Evolutionary conservation across 2,888 invertebrate species (phyloP).

Genomic region (Drosophila paranaensis): DNA sequence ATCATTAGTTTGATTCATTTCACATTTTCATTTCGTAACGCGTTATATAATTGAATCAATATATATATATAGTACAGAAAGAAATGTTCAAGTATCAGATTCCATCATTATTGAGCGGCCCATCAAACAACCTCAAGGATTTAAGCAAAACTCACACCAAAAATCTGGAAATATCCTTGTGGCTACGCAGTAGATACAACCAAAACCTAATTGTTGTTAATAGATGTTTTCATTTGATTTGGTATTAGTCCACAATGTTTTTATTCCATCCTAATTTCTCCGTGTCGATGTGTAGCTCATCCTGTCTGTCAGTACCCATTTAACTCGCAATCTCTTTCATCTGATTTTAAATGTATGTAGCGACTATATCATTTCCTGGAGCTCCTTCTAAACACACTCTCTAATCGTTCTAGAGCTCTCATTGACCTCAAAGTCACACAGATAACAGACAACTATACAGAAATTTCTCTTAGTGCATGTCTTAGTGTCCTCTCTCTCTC

Average conservation of each 20-base stretch:
- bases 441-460: neutral
- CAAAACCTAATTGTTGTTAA: constrained; percentile 72
- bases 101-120: constrained; percentile 85
- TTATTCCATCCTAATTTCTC: constrained; percentile 43
- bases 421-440: constrained; percentile 13
- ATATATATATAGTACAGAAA: constrained; percentile 26
- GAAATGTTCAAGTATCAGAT: constrained; percentile 81
- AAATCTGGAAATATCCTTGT: constrained; percentile 58
- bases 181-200: constrained; percentile 68
- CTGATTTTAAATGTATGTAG: constrained; percentile 41
- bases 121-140: constrained; percentile 80
- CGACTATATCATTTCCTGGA: constrained; percentile 32
- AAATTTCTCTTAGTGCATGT: constrained; percentile 54
- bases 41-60: constrained; percentile 27
- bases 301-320: constrained; percentile 22
- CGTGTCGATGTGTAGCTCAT: constrained; percentile 66
- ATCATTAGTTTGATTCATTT: constrained; percentile 56
- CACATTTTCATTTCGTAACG: constrained; percentile 41
- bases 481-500: constrained; percentile 31
- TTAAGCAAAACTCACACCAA: constrained; percentile 44
- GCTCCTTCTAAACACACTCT: constrained; percentile 23
- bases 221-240: constrained; percentile 63
- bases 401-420: constrained; percentile 21
- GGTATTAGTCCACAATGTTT: constrained; percentile 37
- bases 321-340: constrained; percentile 14